Percentiles rank a stretch among this genome's conserved stretches.
These are phyloP conservation scores for Scaptomyza parva DNA, from an alignment of 2,888 invertebrate genomes.

Conservation along the genomic window DNA sequence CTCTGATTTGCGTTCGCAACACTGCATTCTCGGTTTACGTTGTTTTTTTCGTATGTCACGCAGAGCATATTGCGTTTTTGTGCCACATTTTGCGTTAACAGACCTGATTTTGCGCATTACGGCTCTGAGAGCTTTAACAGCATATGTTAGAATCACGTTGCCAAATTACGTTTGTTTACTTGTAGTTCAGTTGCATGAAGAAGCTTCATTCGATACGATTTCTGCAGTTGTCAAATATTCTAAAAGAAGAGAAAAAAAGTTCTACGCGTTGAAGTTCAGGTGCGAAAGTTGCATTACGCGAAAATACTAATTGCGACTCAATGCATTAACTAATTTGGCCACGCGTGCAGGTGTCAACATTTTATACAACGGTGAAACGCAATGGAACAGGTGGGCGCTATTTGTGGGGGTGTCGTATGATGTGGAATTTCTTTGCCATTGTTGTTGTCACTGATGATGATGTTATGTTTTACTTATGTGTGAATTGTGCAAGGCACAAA, in stretches of 20 bases:
- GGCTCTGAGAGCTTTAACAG: constrained; percentile 19
- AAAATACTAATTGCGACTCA: constrained; percentile 47
- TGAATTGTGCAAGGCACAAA: constrained; percentile 37
- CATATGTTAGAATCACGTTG: constrained; percentile 24
- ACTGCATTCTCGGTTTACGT: neutral
- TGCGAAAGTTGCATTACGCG: constrained; percentile 53
- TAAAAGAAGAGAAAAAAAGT: constrained; percentile 21
- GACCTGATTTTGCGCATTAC: constrained; percentile 10
- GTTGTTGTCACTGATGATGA: constrained; percentile 47
- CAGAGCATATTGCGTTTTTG: neutral
- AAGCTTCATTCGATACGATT: constrained; percentile 48
- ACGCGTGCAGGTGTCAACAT: constrained; percentile 50
- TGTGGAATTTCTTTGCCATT: constrained; percentile 38
- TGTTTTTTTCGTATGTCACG: neutral
- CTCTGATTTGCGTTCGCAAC: neutral
- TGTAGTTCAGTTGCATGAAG: constrained; percentile 48
- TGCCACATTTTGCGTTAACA: constrained; percentile 23
- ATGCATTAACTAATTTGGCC: constrained; percentile 57
- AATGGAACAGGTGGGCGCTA: constrained; percentile 64
- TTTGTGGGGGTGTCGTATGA: constrained; percentile 48
- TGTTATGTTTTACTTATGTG: constrained; percentile 52
- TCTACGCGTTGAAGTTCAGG: constrained; percentile 33
- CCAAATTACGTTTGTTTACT: constrained; percentile 58
- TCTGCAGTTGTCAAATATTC: constrained; percentile 6
- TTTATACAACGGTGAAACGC: constrained; percentile 33